Base-by-base conservation (phyloP, 2,888 invertebrate genomes). In the Aspidiotus rigidus region DNA sequence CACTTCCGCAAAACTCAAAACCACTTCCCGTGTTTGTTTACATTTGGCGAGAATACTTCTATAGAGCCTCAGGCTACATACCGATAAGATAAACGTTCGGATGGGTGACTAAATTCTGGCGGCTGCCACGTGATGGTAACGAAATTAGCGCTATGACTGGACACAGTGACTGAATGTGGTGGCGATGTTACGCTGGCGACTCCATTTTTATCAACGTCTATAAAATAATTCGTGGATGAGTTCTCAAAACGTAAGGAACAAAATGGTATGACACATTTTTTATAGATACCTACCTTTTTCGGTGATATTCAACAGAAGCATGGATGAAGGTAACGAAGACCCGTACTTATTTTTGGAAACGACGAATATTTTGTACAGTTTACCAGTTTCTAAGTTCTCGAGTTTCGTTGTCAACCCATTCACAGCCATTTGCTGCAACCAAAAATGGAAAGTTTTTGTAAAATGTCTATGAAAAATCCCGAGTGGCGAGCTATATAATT, bases 51-150 rank as follows among this genome's bases (percentile, higher is more conserved):
- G n/a, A n/a, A n/a, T n/a, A n/a, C n/a, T n/a, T n/a, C n/a, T n/a
- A n/a, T n/a, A n/a, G n/a, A n/a, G n/a, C n/a, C 8, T 44, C 49
- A 11, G 11, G n/a, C n/a, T 64, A 79, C 80, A 78, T 77, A 88
- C 88, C 84, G 86, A 78, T 89, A 91, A 0, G 83, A 82, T 69
- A 91, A 84, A 75, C 85, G 84, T 77, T 90, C 90, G 66, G 88
- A 85, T 0, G 89, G 89, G 76, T 87, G 86, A 54, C 88, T 86
- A 79, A 88, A 88, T 79, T 89, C 87, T 5, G 92, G 91, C 6
- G 90, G 90, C 75, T 90, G 89, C 92, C 92, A 92, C 11, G 86
- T 83, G 67, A 92, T 82, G 0, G 88, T 86, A 62, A 91, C 85
- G 85, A 87, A 90, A 7, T 89, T 89, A 61, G 90, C 90, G 62